Base-by-base conservation (phyloP, 2,797 vertebrate genomes). In the Babyrousa celebensis region DNA sequence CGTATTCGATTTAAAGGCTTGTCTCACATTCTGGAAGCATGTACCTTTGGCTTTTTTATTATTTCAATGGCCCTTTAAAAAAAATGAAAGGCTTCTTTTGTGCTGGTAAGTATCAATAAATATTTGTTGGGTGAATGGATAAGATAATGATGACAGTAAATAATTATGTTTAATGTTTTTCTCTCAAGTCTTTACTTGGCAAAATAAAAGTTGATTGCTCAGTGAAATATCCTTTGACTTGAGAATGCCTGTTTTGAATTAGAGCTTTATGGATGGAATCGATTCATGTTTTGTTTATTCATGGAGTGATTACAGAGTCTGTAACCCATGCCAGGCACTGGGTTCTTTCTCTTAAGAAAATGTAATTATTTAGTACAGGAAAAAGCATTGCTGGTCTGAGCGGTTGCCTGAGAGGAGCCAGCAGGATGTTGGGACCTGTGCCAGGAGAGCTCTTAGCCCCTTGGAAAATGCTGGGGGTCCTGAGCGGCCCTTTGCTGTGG, bases 191-290 rank as follows among this genome's bases (percentile, higher is more conserved):
- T 56, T 80, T 20, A 23, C 52, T 74, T 36, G 25, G 54, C 32
- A 86, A 65, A 88, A 65, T 78, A 92, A 48, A 95, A 95, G 27
- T 54, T 70, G 18, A 54, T 25, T 78, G 67, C 25, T 87, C 62
- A 27, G 15, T 15, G 10, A 77, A 5, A 2, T 43, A 63, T 72
- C n/a, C 58, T 83, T 65, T 52, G 85, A 60, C 43, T 15, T 70
- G n/a, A 82, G 52, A 65, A 58, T 79, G 27, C 86, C 15, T 93
- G 36, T 40, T 82, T 83, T 96, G 63, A 83, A 77, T 56, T 54
- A 77, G 72, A 72, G 43, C 40, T 85, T 74, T 62, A 25, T 27
- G 18, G 16, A 6, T 54, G 12, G 68, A 23, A 43, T 65, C 3
- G 12, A 36, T 36, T 82, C 29, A 0, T 32, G 25, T 43, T 83